A percentile compares a stretch with the other conserved stretches of the same genome.
Conservation (phyloP, 1,140 invertebrate genomes). For the Plectrocnemia conspersa region DNA sequence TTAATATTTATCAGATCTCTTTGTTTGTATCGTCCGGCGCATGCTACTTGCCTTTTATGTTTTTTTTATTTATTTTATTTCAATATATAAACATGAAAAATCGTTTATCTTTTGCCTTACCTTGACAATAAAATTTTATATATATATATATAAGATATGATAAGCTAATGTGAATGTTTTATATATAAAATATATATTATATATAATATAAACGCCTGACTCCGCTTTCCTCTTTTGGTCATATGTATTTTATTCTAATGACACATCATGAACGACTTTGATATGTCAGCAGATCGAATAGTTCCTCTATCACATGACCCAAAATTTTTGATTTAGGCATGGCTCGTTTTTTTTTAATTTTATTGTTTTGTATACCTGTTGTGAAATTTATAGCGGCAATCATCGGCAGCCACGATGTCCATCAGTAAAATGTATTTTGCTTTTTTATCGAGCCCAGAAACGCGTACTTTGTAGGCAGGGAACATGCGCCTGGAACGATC, state of each 20-base stretch:
- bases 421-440: conserved; percentile 93
- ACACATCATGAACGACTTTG: too few relatives aligned
- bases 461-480: conserved; percentile 86
- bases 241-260: too few relatives aligned
- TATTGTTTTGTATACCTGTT: conserved; percentile 62
- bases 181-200: too few relatives aligned
- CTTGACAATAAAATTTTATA: too few relatives aligned
- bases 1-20: conserved; percentile 35
- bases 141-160: too few relatives aligned
- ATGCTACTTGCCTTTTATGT: conserved; percentile 57
- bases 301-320: too few relatives aligned
- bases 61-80: conserved; percentile 11
- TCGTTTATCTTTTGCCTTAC: too few relatives aligned
- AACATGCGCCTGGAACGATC: conserved; percentile 80
- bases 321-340: too few relatives aligned
- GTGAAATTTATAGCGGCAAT: conserved; percentile 93
- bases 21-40: conserved; percentile 42
- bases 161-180: too few relatives aligned
- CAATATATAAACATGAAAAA: neutral
- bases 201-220: too few relatives aligned
- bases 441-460: conserved; percentile 88
- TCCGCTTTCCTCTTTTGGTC: too few relatives aligned
- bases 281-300: too few relatives aligned
- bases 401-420: conserved; percentile 89
- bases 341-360: conserved; percentile 16